Evolutionary conservation across 2,888 invertebrate genomes (phyloP), one percentile per base, ranked within the genome.

Genomic region (Dryococelus australis): DNA sequence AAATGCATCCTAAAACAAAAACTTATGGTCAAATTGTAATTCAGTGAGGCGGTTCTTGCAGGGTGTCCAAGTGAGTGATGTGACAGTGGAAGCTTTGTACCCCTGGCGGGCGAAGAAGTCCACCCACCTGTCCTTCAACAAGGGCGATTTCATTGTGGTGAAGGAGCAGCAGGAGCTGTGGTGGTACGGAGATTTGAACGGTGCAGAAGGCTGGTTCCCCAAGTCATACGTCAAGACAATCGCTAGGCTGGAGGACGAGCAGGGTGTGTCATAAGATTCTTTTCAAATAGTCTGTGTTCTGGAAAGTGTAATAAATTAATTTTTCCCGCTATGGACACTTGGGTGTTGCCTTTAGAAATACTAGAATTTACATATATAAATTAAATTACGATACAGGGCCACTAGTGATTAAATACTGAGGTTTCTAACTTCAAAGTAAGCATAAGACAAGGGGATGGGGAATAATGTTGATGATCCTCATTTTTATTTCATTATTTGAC

Each of bases 161-260:
- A 92, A 93, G 87, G 95, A 95, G 90, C 94, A 95, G 90, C 92
- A 95, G 92, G 94, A 94, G 87, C 94, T 94, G 91, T 95, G 95
- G 94, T 95, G 94, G 94, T 94, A 93, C 88, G 95, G 95, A 5
- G 93, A 94, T 89, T 92, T 94, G 35, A 92, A 91, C 88, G 94
- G 92, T 80, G 91, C 92, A 89, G 91, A 91, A 86, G 95, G 95
- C 28, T 95, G 95, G 95, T 95, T 95, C 90, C 95, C 95, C 0
- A 94, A 94, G 90, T 93, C 94, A 0, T 95, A 94, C 90, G 94
- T 95, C 0, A 93, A 91, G 90, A 90, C 91, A 79, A 89, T 90
- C 26, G 43, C 8, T 12, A 13, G 26, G 12, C 84, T 26, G 8
- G 24, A 47, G 83, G 84, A 16, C 16, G 83, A 83, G 28, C 86